Conservation (phyloP, 2,113 vertebrate species). For the Heterotilapia buettikoferi region DNA sequence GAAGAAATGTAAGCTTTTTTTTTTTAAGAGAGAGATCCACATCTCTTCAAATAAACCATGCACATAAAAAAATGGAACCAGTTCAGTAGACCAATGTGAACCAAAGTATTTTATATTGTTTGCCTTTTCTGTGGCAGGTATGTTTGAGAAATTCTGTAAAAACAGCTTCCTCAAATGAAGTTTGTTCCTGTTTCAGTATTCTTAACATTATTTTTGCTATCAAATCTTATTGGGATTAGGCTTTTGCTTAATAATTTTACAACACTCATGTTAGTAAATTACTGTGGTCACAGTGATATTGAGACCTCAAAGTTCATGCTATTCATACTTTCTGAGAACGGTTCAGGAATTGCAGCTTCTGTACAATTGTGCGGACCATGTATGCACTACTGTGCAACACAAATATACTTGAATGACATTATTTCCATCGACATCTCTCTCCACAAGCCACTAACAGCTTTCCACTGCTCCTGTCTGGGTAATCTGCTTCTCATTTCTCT, state of each 20-base stretch:
- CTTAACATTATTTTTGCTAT: not conserved
- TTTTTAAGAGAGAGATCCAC: not conserved
- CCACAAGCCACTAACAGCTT: not conserved
- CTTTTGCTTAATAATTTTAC: not conserved
- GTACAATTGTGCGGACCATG: not conserved
- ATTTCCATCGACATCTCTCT: not conserved
- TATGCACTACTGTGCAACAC: not conserved
- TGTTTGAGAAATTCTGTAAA: not conserved
- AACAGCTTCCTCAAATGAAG: not conserved
- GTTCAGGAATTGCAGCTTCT: not conserved
- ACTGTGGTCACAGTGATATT: not conserved
- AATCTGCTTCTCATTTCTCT: conserved; percentile 4
- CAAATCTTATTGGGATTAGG: not conserved
- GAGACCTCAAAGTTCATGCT: not conserved
- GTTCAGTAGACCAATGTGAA: not conserved
- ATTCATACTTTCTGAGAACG: not conserved
- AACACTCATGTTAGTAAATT: not conserved
- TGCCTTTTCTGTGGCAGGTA: not conserved
- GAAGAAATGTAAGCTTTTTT: not conserved
- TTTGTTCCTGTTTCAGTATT: not conserved
- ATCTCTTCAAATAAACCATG: not conserved
- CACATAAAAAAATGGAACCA: not conserved
- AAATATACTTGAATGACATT: not conserved
- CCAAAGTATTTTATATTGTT: not conserved
- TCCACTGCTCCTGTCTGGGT: not conserved